Evolutionary conservation across 1,140 invertebrate species (phyloP).

Genomic region (Metopolophium dirhodum): DNA sequence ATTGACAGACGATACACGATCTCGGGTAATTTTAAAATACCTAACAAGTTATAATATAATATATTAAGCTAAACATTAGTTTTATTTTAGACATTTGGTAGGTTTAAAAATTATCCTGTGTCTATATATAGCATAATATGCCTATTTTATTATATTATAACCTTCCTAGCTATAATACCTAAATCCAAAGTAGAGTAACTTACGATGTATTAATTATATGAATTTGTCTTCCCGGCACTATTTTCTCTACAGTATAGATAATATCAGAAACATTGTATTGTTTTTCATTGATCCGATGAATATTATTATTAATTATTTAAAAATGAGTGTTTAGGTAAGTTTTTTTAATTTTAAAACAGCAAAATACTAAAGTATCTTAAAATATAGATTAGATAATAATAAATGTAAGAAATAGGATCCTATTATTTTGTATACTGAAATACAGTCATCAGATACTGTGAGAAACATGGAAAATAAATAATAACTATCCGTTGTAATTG

Average conservation of each 20-base stretch:
- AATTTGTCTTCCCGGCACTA: neutral
- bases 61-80: neutral
- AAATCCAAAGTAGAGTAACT: neutral
- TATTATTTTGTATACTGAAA: neutral
- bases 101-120: neutral
- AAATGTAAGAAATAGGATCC: neutral
- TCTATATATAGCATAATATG: neutral
- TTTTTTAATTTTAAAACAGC: neutral
- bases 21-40: conserved; percentile 2
- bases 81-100: neutral
- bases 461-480: neutral
- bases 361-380: neutral
- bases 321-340: neutral
- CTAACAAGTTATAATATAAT: neutral
- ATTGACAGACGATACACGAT: neutral
- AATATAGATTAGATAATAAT: neutral
- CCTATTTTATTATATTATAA: neutral
- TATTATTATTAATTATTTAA: neutral
- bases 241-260: neutral
- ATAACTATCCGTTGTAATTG: neutral
- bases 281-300: neutral
- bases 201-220: neutral
- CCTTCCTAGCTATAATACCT: neutral
- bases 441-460: neutral
- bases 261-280: neutral